A percentile compares a stretch with the other conserved stretches of the same genome.
Conservation (phyloP, 2,113 vertebrate species). For the Chitala chitala region DNA sequence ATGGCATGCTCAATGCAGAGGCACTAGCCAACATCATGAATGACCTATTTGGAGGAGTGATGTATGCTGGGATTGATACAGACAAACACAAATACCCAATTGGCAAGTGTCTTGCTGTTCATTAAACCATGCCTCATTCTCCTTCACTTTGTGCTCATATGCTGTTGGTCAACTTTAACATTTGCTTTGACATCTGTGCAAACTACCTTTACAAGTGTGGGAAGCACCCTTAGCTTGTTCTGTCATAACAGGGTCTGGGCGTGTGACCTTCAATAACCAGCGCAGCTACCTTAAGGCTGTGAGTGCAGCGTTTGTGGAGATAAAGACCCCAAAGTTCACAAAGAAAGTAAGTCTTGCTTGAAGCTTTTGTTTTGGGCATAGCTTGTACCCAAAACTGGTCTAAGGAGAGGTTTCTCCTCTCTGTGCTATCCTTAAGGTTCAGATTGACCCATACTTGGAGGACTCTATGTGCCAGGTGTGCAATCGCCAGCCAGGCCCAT, state of each 20-base stretch:
- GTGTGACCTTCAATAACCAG: conserved; percentile 96
- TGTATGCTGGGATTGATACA: conserved; percentile 96
- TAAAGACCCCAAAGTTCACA: conserved; percentile 97
- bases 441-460: conserved; percentile 95
- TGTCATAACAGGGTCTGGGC: conserved; percentile 77
- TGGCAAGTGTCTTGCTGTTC: conserved; percentile 58
- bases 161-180: no score
- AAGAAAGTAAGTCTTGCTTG: conserved; percentile 76
- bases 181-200: background rate
- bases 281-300: conserved; percentile 96
- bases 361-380: no score
- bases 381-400: no score
- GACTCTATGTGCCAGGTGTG: conserved; percentile 95
- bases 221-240: background rate
- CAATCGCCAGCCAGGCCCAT: conserved; percentile 84
- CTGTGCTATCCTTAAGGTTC: conserved; percentile 67
- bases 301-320: conserved; percentile 91
- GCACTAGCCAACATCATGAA: conserved; percentile 91
- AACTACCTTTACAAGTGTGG: no score
- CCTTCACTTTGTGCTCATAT: background rate
- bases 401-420: no score
- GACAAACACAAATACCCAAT: conserved; percentile 99
- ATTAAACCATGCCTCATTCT: background rate
- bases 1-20: conserved; percentile 94
- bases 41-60: conserved; percentile 90